Conservation (phyloP, 2,113 vertebrate genomes). For the Bubo scandiacus region DNA sequence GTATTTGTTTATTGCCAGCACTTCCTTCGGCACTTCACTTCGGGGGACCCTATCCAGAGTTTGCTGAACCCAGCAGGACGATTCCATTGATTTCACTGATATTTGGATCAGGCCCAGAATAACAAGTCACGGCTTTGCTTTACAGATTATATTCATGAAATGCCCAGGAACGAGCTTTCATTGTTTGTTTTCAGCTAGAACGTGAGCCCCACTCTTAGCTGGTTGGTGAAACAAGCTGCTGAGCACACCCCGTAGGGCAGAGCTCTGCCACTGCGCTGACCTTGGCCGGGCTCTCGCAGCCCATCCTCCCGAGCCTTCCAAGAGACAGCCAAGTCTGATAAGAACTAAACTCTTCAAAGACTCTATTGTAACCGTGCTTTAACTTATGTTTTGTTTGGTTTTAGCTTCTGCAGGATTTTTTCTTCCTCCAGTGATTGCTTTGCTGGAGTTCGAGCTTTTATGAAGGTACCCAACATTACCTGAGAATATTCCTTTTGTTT, state of each 20-base stretch:
- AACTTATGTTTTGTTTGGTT: neutral
- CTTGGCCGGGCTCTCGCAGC: neutral
- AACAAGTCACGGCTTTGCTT: neutral
- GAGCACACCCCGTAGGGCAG: rapidly evolving
- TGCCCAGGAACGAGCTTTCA: rapidly evolving
- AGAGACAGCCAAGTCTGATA: neutral
- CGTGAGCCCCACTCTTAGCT: rapidly evolving
- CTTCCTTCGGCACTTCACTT: neutral
- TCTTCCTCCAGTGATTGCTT: neutral
- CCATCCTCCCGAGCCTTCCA: neutral
- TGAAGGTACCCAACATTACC: neutral
- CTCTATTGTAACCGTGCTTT: neutral
- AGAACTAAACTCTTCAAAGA: neutral
- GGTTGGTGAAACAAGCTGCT: rapidly evolving
- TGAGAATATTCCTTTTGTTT: neutral
- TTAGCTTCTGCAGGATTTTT: neutral
- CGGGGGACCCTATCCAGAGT: neutral
- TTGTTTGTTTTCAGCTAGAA: rapidly evolving
- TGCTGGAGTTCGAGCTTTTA: neutral
- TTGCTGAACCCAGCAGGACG: neutral
- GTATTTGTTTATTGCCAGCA: neutral
- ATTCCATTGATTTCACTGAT: neutral
- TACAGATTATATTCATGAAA: neutral
- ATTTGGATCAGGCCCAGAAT: neutral
- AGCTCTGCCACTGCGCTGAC: neutral